These are phyloP conservation scores for Fissipunctia ypsillon DNA, from an alignment of 2,888 invertebrate genomes.

Conservation along the genomic window DNA sequence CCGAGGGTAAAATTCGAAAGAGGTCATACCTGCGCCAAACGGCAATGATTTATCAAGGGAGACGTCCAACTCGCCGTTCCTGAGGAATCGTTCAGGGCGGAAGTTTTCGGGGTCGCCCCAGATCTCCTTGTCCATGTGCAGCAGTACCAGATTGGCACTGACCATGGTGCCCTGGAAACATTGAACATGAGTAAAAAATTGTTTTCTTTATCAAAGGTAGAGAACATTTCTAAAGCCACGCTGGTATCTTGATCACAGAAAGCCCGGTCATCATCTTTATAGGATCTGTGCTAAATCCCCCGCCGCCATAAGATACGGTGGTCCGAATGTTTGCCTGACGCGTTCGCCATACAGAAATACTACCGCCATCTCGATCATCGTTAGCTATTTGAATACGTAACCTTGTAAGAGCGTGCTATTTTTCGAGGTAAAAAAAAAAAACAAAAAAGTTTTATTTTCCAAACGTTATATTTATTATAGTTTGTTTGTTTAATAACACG, in stretches of 20 bases:
- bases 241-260: neutral
- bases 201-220: neutral
- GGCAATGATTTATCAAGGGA: conserved; percentile 91
- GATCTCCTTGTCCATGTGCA: conserved; percentile 90
- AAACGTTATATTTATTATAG: too few species aligned
- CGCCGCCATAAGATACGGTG: too few species aligned
- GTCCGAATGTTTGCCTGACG: too few species aligned
- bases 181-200: neutral
- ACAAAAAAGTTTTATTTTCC: too few species aligned
- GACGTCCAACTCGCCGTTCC: conserved; percentile 87
- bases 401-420: too few species aligned
- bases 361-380: too few species aligned
- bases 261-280: neutral
- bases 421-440: too few species aligned
- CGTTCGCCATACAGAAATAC: too few species aligned
- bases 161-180: conserved; percentile 88
- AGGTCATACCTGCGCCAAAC: conserved; percentile 91
- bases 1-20: too few species aligned
- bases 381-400: too few species aligned
- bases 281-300: neutral
- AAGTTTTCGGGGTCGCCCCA: conserved; percentile 93
- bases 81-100: conserved; percentile 92
- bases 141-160: conserved; percentile 88
- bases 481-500: too few species aligned
- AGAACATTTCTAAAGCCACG: neutral